A percentile compares a stretch with the other conserved stretches of the same genome.
Conservation (phyloP, 2,113 vertebrate genomes). For the Orientallactaga bullata region DNA sequence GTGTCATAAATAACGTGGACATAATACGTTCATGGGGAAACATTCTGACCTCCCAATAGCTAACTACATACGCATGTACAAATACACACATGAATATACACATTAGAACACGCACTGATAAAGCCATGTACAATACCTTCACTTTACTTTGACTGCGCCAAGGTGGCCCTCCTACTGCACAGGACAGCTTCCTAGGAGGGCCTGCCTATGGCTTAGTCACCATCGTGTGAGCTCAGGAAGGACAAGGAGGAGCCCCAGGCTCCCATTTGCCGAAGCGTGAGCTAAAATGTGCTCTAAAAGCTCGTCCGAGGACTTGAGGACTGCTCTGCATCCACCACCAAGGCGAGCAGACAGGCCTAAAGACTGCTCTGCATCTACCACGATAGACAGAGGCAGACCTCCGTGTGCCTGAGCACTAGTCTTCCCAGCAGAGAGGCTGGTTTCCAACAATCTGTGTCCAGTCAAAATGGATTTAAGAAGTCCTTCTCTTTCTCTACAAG, state of each 20-base stretch:
- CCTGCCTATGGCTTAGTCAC: neutral
- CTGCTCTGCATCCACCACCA: no score
- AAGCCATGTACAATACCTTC: neutral
- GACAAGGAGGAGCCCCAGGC: neutral
- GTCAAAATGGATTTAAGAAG: neutral
- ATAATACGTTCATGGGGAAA: neutral
- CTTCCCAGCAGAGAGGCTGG: neutral
- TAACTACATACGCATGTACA: neutral
- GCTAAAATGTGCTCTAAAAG: neutral
- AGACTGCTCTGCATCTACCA: no score
- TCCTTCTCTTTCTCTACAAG: neutral
- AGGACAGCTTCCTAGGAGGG: neutral
- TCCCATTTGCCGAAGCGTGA: neutral
- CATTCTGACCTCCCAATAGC: neutral
- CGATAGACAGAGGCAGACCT: fast-evolving
- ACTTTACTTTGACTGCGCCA: no score
- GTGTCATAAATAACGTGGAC: neutral
- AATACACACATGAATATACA: neutral
- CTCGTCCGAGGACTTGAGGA: neutral
- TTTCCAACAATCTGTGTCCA: neutral
- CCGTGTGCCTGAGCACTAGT: fast-evolving
- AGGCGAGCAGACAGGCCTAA: neutral
- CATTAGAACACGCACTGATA: neutral
- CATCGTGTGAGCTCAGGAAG: neutral
- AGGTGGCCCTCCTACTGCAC: fast-evolving